These are phyloP conservation scores for Pollenia griseotomentosa DNA, from an alignment of 2,888 invertebrate species.

Conservation along the genomic window DNA sequence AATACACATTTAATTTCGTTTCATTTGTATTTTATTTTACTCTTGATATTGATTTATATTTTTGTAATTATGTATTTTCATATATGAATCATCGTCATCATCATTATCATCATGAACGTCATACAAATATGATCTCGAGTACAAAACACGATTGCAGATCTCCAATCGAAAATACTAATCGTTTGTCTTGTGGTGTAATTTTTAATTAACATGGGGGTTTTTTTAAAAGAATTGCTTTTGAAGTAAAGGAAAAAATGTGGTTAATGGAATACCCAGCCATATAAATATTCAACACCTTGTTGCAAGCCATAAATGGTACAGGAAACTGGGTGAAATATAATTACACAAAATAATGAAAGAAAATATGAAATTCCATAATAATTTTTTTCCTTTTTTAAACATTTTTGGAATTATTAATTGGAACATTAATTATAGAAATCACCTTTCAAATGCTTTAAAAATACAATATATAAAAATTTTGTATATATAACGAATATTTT, in stretches of 20 bases:
- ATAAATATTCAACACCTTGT: constrained; percentile 45
- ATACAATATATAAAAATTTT: too few relatives aligned
- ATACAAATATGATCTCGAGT: background rate
- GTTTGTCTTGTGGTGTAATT: constrained; percentile 46
- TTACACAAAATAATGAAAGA: background rate
- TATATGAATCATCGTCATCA: constrained; percentile 53
- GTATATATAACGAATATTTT: too few relatives aligned
- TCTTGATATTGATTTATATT: constrained; percentile 44
- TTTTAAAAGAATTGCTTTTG: background rate
- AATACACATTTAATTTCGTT: constrained; percentile 13
- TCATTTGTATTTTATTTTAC: constrained; percentile 4
- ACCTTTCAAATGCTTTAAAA: too few relatives aligned
- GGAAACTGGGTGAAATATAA: background rate
- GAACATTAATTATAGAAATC: too few relatives aligned
- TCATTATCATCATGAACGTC: background rate
- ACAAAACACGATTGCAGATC: background rate
- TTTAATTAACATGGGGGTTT: constrained; percentile 29
- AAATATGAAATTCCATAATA: too few relatives aligned
- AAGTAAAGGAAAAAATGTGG: constrained; percentile 11
- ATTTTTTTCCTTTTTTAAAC: too few relatives aligned
- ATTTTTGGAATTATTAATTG: too few relatives aligned
- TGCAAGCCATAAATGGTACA: constrained; percentile 2
- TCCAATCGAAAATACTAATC: constrained; percentile 34
- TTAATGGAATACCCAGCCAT: constrained; percentile 7
- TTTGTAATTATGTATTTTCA: constrained; percentile 36